A percentile compares a stretch with the other conserved stretches of the same genome.
These are phyloP conservation scores for Atopsyche davidsoni DNA, from an alignment of 1,140 invertebrate species.

Conservation along the genomic window DNA sequence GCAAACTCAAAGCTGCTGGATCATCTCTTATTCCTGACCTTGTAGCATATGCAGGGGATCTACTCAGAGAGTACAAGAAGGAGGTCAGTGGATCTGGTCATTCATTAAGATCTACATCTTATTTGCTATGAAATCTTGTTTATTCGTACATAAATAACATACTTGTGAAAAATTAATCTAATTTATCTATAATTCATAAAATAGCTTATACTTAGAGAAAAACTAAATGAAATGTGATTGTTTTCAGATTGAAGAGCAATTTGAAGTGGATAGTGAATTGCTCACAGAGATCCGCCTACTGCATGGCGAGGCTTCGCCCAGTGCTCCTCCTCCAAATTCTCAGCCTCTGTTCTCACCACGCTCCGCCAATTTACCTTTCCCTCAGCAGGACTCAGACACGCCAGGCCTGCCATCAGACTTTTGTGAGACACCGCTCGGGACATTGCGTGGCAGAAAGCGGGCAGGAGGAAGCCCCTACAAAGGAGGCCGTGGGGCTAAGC, in stretches of 20 bases:
- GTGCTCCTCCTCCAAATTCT: not conserved
- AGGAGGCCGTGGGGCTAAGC: too few species aligned
- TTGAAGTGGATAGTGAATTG: constrained; percentile 21
- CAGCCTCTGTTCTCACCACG: too few species aligned
- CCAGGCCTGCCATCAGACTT: too few species aligned
- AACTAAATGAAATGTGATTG: not conserved
- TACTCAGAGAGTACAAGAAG: constrained; percentile 20
- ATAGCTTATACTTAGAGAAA: not conserved
- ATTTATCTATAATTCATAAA: not conserved
- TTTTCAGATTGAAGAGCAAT: constrained; percentile 25
- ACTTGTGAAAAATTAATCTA: not conserved
- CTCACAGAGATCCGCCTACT: constrained; percentile 19
- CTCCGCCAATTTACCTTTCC: too few species aligned
- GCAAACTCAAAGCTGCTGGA: constrained; percentile 15
- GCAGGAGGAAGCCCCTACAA: too few species aligned
- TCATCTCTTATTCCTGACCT: constrained; percentile 21
- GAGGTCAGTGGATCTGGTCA: constrained; percentile 15
- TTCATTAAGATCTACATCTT: not conserved
- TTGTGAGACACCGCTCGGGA: too few species aligned
- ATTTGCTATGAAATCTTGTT: not conserved
- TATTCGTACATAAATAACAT: not conserved
- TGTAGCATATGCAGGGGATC: constrained; percentile 24
- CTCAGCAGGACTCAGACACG: too few species aligned
- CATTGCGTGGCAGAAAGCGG: too few species aligned
- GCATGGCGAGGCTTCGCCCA: not conserved